phyloP scores from a whole-genome alignment of 2,888 invertebrate species.

The Dryomyza anilis region DNA sequence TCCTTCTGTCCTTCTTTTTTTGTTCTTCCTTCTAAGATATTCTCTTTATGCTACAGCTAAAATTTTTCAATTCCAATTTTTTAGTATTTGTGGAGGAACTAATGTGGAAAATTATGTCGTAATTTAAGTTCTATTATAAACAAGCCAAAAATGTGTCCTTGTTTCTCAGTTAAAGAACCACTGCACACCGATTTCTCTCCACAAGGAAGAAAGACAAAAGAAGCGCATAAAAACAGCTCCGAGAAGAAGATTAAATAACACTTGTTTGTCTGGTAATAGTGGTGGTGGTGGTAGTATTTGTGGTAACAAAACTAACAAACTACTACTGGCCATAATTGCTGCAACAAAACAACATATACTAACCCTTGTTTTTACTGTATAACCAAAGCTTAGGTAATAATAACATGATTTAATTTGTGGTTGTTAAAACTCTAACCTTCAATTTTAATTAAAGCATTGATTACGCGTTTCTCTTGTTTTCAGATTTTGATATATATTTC shows the following conservation, averaged over 20 bases:
- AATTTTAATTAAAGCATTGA: slow-evolving; percentile 14
- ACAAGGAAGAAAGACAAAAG: background rate
- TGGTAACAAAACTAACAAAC: too few relatives aligned
- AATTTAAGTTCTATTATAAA: too few relatives aligned
- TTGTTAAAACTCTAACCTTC: slow-evolving; percentile 3
- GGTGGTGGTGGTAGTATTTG: too few relatives aligned
- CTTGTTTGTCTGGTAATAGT: too few relatives aligned
- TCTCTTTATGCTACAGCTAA: too few relatives aligned
- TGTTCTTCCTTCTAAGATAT: too few relatives aligned
- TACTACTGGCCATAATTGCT: background rate
- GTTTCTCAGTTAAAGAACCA: background rate
- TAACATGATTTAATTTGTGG: slow-evolving; percentile 6
- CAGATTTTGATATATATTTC: slow-evolving; percentile 38
- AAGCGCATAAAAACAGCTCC: background rate
- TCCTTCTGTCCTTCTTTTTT: too few relatives aligned
- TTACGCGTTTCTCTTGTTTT: background rate
- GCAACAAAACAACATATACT: background rate
- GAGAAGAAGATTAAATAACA: slow-evolving; percentile 14
- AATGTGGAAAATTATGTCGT: too few relatives aligned
- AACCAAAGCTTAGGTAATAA: background rate
- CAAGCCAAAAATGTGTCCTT: background rate
- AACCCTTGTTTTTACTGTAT: too few relatives aligned
- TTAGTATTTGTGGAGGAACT: too few relatives aligned
- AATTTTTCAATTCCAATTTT: too few relatives aligned
- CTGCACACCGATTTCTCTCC: background rate